phyloP scores from a whole-genome alignment of 2,888 invertebrate species.

The Apantesis nais region DNA sequence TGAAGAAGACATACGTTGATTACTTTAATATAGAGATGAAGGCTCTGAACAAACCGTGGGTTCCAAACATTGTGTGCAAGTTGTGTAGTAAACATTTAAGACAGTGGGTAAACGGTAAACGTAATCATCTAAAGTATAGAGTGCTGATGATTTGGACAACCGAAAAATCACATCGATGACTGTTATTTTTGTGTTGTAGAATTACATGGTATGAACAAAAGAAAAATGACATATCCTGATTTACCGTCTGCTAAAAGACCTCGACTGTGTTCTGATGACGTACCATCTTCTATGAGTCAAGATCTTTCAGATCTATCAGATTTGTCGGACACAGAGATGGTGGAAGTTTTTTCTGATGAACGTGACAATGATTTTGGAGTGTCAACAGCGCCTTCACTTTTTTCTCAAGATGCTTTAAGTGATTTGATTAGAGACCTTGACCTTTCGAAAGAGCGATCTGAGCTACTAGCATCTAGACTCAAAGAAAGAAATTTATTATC shows the following conservation, averaged over 20 bases:
- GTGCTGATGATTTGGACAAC: no score
- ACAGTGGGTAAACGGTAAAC: no score
- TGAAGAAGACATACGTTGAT: no score
- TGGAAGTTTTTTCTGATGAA: no score
- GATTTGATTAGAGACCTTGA: slow-evolving; percentile 15
- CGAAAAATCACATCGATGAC: neutral
- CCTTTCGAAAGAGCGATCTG: neutral
- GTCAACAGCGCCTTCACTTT: slow-evolving; percentile 9
- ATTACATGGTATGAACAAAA: slow-evolving; percentile 1
- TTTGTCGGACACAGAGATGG: no score
- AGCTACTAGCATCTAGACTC: no score
- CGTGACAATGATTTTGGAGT: no score
- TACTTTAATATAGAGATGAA: no score
- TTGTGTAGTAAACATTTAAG: no score
- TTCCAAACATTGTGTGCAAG: no score
- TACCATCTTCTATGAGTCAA: slow-evolving; percentile 14
- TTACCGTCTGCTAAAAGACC: slow-evolving; percentile 13
- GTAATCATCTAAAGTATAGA: no score
- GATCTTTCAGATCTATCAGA: slow-evolving; percentile 13
- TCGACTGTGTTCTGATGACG: neutral
- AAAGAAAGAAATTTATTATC: slow-evolving; percentile 19
- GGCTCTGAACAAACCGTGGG: no score
- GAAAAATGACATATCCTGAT: slow-evolving; percentile 13
- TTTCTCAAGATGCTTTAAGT: slow-evolving; percentile 19
- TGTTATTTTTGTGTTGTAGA: neutral